Evolutionary conservation across 2,888 invertebrate species (phyloP).

Genomic region (Andrena flavipes): DNA sequence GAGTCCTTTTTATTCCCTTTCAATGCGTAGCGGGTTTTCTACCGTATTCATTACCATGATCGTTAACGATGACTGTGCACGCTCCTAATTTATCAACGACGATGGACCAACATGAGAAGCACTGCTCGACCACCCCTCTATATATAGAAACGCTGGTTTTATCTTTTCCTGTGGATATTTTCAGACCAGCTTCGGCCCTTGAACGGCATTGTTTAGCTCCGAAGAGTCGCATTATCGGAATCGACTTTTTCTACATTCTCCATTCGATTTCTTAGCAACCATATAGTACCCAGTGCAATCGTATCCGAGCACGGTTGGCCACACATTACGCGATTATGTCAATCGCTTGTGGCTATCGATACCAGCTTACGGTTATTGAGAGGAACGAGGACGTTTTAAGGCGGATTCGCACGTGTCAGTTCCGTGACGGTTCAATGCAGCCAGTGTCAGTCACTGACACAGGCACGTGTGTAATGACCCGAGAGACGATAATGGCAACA

Average conservation of each 20-base stretch:
- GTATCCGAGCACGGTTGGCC: not conserved
- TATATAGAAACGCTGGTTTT: conserved; percentile 73
- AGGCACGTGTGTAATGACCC: too few relatives aligned
- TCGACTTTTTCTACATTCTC: conserved; percentile 23
- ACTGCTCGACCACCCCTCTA: conserved; percentile 68
- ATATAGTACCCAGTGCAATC: not conserved
- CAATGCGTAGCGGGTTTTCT: conserved; percentile 4
- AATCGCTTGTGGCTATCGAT: conserved; percentile 12
- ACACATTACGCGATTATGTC: conserved; percentile 1
- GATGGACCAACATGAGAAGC: conserved; percentile 61
- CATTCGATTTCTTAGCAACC: conserved; percentile 4
- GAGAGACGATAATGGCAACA: too few relatives aligned
- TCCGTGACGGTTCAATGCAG: too few relatives aligned
- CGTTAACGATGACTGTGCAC: conserved; percentile 24
- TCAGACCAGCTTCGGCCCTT: conserved; percentile 63
- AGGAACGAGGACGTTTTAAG: conserved; percentile 20
- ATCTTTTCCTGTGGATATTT: conserved; percentile 76
- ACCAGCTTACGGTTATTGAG: conserved; percentile 9
- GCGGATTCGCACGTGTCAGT: not conserved
- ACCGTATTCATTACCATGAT: conserved; percentile 1
- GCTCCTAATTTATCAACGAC: conserved; percentile 46
- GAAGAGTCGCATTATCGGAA: conserved; percentile 40
- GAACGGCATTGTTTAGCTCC: conserved; percentile 66
- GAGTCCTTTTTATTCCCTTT: conserved; percentile 6
- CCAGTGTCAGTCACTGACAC: too few relatives aligned